phyloP scores from a whole-genome alignment of 2,888 invertebrate genomes.

The Agriotes lineatus region DNA sequence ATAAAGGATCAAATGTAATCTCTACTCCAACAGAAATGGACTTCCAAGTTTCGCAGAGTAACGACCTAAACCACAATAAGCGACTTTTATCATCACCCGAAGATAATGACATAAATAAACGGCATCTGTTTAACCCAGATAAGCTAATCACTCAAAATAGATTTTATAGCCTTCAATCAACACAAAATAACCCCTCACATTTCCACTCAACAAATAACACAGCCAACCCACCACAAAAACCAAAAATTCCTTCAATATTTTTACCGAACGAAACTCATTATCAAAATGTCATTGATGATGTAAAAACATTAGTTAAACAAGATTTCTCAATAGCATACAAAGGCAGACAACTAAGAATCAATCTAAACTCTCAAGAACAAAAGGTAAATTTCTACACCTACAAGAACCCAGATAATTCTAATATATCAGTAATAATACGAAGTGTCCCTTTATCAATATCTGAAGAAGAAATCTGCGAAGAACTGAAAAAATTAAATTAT shows the following conservation, averaged over 20 bases:
- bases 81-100: neutral
- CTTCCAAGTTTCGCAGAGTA: neutral
- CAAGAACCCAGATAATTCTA: neutral
- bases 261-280: slow-evolving; percentile 7
- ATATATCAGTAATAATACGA: neutral
- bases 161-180: neutral
- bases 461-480: neutral
- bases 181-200: neutral
- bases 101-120: neutral
- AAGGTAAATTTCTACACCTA: neutral
- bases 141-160: neutral
- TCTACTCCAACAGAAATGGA: neutral
- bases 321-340: neutral
- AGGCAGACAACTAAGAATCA: slow-evolving; percentile 5
- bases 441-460: slow-evolving; percentile 14
- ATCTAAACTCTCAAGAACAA: neutral
- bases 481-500: neutral
- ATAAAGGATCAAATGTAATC: neutral
- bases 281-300: neutral
- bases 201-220: neutral
- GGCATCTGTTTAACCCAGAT: neutral
- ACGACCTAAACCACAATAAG: neutral
- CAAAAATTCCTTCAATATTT: slow-evolving; percentile 24
- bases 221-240: neutral
- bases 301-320: neutral